Conservation (phyloP, 2,113 vertebrate species). For the Daubentonia madagascariensis region DNA sequence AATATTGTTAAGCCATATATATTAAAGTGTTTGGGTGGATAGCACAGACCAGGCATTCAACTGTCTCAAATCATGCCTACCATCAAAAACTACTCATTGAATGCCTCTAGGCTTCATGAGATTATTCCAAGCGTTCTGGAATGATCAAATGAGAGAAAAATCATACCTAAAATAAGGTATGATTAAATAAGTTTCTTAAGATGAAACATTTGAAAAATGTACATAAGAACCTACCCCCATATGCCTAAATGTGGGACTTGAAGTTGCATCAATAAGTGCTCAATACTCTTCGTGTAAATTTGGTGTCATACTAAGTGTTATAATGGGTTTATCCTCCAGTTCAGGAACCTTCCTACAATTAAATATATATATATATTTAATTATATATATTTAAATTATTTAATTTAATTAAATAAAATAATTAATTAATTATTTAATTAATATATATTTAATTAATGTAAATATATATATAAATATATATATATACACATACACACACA, state of each 20-base stretch:
- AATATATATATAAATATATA: too few relatives aligned
- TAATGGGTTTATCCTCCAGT: neutral
- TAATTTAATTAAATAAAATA: too few relatives aligned
- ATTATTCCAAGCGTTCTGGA: neutral
- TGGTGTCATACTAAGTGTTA: neutral
- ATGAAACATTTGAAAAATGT: neutral
- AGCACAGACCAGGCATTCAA: slow-evolving; percentile 22
- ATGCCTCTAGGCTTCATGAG: neutral
- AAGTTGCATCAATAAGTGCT: neutral
- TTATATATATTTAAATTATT: too few relatives aligned
- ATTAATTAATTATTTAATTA: too few relatives aligned
- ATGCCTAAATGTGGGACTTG: neutral
- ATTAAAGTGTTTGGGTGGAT: slow-evolving; percentile 29
- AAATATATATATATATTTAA: too few relatives aligned
- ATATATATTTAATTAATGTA: too few relatives aligned
- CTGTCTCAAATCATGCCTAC: slow-evolving; percentile 7
- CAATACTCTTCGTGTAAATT: neutral
- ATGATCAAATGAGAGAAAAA: slow-evolving; percentile 38
- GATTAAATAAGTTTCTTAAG: neutral
- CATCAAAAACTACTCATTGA: slow-evolving; percentile 40
- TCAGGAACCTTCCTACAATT: neutral
- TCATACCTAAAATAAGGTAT: neutral
- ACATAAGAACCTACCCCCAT: neutral
- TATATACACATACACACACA: too few relatives aligned
- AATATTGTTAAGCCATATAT: slow-evolving; percentile 54